Evolutionary conservation across 2,797 vertebrate genomes (phyloP).

Genomic region (Tadarida brasiliensis): DNA sequence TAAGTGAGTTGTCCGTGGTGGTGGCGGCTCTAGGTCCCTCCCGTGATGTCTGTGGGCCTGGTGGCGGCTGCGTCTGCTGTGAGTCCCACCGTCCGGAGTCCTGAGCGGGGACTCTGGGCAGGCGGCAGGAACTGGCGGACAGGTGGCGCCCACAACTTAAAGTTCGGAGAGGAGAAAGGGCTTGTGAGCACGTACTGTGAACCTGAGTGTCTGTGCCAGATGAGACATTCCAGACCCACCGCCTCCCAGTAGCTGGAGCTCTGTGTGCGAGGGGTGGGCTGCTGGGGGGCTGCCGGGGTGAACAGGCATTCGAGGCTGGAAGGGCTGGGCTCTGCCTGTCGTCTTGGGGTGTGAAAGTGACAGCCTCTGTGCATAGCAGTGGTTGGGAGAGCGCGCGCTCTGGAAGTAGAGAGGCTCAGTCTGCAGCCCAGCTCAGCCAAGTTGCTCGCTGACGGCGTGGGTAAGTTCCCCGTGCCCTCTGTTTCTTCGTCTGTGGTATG

Average conservation of each 20-base stretch:
- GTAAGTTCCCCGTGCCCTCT: not conserved
- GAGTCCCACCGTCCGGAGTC: not conserved
- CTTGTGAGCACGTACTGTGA: too few relatives aligned
- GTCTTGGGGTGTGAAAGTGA: not conserved
- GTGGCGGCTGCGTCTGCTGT: not conserved
- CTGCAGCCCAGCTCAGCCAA: not conserved
- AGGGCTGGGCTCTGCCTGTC: not conserved
- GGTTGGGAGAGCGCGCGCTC: not conserved
- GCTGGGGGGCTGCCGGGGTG: not conserved
- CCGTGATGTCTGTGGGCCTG: not conserved
- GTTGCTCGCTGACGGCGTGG: not conserved
- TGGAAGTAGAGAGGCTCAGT: not conserved
- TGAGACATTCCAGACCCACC: not conserved
- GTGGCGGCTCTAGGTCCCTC: constrained; percentile 20
- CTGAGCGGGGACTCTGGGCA: not conserved
- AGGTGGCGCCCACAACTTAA: not conserved
- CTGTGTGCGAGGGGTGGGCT: not conserved
- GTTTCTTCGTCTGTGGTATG: not conserved
- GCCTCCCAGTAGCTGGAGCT: not conserved
- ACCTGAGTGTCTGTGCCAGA: not conserved
- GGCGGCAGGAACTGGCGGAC: not conserved
- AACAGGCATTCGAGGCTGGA: not conserved
- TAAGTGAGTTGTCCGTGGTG: constrained; percentile 29
- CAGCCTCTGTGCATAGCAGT: rapidly evolving
- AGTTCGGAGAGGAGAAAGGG: not conserved